Percentiles rank a stretch among this genome's conserved stretches.
Conservation (phyloP, 2,113 vertebrate genomes). For the Ascaphus truei region DNA sequence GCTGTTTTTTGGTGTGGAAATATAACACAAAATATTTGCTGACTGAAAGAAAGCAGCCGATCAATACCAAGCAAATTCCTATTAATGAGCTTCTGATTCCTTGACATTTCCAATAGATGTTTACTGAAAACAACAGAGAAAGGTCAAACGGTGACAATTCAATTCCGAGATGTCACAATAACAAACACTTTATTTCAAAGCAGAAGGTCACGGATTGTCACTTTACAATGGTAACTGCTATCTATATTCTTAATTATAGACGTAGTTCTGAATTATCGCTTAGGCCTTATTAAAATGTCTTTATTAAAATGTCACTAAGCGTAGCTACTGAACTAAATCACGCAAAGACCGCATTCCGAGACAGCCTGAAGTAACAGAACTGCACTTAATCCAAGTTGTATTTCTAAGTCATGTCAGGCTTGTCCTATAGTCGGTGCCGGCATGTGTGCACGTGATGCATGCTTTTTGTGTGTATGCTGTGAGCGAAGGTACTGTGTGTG, state of each 20-base stretch:
- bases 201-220: constrained; percentile 11
- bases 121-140: constrained; percentile 38
- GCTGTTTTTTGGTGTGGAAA: constrained; percentile 7
- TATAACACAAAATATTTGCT: constrained; percentile 30
- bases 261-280: neutral
- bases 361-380: no score
- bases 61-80: constrained; percentile 44
- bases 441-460: no score
- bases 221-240: constrained; percentile 35
- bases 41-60: constrained; percentile 35
- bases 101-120: constrained; percentile 45
- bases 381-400: no score
- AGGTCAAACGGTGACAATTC: constrained; percentile 39
- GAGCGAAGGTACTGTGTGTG: no score
- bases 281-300: neutral
- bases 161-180: constrained; percentile 36
- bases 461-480: no score
- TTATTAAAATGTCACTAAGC: neutral
- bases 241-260: constrained; percentile 23
- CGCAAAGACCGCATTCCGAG: no score
- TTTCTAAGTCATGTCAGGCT: no score
- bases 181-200: constrained; percentile 26
- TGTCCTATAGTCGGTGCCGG: no score
- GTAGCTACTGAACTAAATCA: no score
- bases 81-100: constrained; percentile 53